A percentile compares a stretch with the other conserved stretches of the same genome.
phyloP scores from a whole-genome alignment of 2,797 vertebrate species.

The Trachurus trachurus region DNA sequence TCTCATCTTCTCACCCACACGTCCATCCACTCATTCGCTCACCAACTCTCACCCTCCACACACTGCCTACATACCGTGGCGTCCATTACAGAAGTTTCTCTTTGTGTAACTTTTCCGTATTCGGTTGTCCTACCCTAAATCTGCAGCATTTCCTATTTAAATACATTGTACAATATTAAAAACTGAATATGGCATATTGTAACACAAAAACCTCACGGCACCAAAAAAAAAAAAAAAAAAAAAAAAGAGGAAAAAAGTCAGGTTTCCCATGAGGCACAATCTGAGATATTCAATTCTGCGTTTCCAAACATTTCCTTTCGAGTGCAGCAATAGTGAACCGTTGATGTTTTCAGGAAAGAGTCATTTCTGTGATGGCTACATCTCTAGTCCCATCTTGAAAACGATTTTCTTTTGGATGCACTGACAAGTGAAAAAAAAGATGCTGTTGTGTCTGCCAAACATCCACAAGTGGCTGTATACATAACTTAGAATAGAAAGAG shows the following conservation, averaged over 20 bases:
- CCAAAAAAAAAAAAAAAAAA: slow-evolving; percentile 13
- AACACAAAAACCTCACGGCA: slow-evolving; percentile 36
- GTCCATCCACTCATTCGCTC: slow-evolving; percentile 34
- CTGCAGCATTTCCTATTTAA: slow-evolving; percentile 58
- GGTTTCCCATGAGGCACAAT: slow-evolving; percentile 55
- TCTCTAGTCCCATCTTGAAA: slow-evolving; percentile 58
- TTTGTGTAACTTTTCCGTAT: slow-evolving; percentile 37
- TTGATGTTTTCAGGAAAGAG: slow-evolving; percentile 41
- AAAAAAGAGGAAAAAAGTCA: not conserved
- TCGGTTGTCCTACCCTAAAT: slow-evolving; percentile 26
- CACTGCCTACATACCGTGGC: slow-evolving; percentile 42
- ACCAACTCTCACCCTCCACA: slow-evolving; percentile 23
- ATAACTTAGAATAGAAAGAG: slow-evolving; percentile 58
- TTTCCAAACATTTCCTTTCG: slow-evolving; percentile 55
- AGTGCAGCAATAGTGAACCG: slow-evolving; percentile 47
- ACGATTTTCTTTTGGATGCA: slow-evolving; percentile 22
- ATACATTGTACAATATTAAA: slow-evolving; percentile 41
- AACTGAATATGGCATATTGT: slow-evolving; percentile 49
- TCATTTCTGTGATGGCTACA: slow-evolving; percentile 66
- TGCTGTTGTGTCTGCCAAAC: slow-evolving; percentile 42
- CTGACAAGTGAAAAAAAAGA: slow-evolving; percentile 42
- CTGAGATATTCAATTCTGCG: slow-evolving; percentile 46
- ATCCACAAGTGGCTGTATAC: slow-evolving; percentile 45
- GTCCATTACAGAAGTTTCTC: slow-evolving; percentile 39
- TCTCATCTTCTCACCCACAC: slow-evolving; percentile 31